Base-by-base conservation (phyloP, 2,113 vertebrate genomes). In the Pygoscelis antarcticus region DNA sequence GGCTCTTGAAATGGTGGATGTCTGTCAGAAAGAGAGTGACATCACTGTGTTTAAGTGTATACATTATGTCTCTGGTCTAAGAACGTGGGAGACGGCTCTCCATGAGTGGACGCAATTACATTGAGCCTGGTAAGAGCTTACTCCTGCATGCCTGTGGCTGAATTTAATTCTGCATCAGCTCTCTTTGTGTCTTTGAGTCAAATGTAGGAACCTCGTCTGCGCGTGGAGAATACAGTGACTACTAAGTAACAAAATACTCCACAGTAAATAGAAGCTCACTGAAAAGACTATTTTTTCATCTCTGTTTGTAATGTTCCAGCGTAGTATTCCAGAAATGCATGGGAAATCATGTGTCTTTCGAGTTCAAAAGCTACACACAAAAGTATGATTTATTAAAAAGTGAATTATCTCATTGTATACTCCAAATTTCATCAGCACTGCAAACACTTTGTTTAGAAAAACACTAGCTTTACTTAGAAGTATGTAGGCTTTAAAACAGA, bases 401-500 rank as follows among this genome's bases (percentile, higher is more conserved):
- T 84, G 40, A 47, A 54, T 94, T 87, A 89, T 84, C 38, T 96
- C 49, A 55, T 95, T 95, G 81, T 81, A 16, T 76, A 38, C 38
- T 74, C 44, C 29, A 47, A 40, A 68, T 89, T 96, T 78, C 44
- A 83, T 91, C 76, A 93, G 68, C 66, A 71, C 47, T 78, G 49
- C 54, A 75, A 92, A 64, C 25, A 44, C 14, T 83, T 69, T 40
- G 19, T 38, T 38, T 38, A 38, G 38, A 38, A 38, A 38, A 38
- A 38, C 38, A 38, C 72, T 88, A 87, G 51, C 16, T 88, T 49
- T 74, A 69, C 38, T 66, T 87, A 84, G 40, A 68, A 55, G 27
- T 86, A 89, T 85, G 86, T 92, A 88, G 92, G 40, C 32, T 95
- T 94, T 69, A 79, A 88, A 90, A 69, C 32, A 42, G 58, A 65